Conservation (phyloP, 2,888 invertebrate species). For the Leptopilina drosophilae region DNA sequence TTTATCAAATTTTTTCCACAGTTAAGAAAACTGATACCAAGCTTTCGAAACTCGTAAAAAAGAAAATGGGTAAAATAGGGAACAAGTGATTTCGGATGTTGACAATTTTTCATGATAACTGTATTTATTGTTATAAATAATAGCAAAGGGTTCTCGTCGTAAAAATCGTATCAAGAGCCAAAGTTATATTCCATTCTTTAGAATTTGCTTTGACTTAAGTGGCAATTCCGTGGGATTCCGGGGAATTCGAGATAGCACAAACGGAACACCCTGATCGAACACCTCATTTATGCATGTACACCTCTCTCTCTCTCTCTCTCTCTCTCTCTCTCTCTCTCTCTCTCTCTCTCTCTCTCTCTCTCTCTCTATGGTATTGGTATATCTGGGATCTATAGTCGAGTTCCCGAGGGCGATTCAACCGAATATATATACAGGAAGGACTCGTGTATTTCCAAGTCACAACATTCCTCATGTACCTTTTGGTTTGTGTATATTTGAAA, state of each 20-base stretch:
- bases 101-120: too few species aligned
- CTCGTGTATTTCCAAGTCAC: constrained; percentile 45
- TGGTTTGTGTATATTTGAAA: constrained; percentile 41
- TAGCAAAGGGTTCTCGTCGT: not conserved
- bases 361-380: constrained; percentile 33
- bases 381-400: constrained; percentile 52
- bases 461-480: constrained; percentile 57
- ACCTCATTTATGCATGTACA: constrained; percentile 58
- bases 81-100: too few species aligned
- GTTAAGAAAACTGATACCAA: too few species aligned
- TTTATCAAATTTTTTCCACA: too few species aligned
- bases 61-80: too few species aligned
- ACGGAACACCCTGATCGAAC: constrained; percentile 57
- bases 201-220: constrained; percentile 49
- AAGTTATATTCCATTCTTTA: constrained; percentile 27
- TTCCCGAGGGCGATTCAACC: constrained; percentile 56
- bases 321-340: too few species aligned
- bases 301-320: constrained; percentile 18
- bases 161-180: constrained; percentile 2
- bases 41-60: too few species aligned
- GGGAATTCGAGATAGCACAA: constrained; percentile 58
- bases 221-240: constrained; percentile 55
- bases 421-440: constrained; percentile 34
- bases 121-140: too few species aligned
- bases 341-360: not conserved